phyloP scores from a whole-genome alignment of 2,113 vertebrate genomes.

The crab-eating macaque (Macaca fascicularis) region DNA sequence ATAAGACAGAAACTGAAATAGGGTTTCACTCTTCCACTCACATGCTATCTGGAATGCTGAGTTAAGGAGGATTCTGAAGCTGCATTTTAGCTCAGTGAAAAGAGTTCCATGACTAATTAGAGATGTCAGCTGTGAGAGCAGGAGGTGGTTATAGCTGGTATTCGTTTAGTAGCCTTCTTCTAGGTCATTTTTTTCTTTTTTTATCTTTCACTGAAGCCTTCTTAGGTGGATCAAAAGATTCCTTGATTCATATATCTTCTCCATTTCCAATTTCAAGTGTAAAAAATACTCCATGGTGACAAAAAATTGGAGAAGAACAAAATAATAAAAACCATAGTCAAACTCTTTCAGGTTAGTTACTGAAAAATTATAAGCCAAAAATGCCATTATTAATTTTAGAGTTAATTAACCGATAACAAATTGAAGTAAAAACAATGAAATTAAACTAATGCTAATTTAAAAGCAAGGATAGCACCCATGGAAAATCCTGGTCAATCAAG shows the following conservation, averaged over 20 bases:
- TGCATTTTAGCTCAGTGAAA: neutral
- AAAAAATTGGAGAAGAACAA: neutral
- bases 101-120: neutral
- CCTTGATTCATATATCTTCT: neutral
- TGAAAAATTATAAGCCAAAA: neutral
- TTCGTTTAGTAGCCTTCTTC: neutral
- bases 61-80: neutral
- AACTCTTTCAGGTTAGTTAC: neutral
- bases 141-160: neutral
- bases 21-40: neutral
- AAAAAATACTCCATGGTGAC: neutral
- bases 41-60: neutral
- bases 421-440: neutral
- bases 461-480: neutral
- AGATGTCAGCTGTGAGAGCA: neutral
- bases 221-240: neutral
- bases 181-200: neutral
- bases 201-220: neutral
- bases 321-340: constrained; percentile 6
- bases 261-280: neutral
- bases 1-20: neutral
- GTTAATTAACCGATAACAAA: neutral
- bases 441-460: neutral
- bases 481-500: neutral
- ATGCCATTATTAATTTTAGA: neutral